These are phyloP conservation scores for Myotis vivesi DNA, from an alignment of 2,797 vertebrate genomes.

Conservation along the genomic window DNA sequence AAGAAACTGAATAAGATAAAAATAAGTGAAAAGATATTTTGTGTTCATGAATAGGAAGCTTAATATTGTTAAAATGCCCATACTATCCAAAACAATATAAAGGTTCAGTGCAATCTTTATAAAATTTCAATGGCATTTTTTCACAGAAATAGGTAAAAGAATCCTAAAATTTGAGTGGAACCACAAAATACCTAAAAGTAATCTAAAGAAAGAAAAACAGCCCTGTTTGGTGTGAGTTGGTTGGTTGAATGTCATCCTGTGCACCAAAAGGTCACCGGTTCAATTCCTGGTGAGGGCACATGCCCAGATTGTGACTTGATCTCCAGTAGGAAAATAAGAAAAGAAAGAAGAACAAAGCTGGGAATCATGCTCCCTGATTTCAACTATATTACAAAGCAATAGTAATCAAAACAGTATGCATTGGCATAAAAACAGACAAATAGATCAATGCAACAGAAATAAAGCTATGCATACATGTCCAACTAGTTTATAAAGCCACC, in stretches of 20 bases:
- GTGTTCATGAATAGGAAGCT: neutral
- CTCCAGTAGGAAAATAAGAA: no score
- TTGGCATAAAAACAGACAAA: neutral
- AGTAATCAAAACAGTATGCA: neutral
- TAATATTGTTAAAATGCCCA: neutral
- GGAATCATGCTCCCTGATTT: neutral
- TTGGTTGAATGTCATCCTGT: no score
- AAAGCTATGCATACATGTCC: neutral
- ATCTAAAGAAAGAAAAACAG: neutral
- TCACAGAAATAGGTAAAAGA: neutral
- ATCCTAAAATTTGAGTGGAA: neutral
- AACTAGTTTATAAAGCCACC: neutral
- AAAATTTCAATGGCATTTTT: neutral
- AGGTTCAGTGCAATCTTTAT: neutral
- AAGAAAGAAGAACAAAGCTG: neutral
- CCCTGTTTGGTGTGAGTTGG: no score
- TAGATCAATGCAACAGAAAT: neutral
- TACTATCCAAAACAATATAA: neutral
- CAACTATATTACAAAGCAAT: neutral
- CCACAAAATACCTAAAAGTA: neutral
- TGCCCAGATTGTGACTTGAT: no score
- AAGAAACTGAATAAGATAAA: neutral
- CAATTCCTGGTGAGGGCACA: no score
- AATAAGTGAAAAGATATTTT: neutral
- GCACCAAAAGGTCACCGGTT: no score